These are phyloP conservation scores for Odontothrips loti DNA, from an alignment of 2,888 invertebrate genomes.

Conservation along the genomic window DNA sequence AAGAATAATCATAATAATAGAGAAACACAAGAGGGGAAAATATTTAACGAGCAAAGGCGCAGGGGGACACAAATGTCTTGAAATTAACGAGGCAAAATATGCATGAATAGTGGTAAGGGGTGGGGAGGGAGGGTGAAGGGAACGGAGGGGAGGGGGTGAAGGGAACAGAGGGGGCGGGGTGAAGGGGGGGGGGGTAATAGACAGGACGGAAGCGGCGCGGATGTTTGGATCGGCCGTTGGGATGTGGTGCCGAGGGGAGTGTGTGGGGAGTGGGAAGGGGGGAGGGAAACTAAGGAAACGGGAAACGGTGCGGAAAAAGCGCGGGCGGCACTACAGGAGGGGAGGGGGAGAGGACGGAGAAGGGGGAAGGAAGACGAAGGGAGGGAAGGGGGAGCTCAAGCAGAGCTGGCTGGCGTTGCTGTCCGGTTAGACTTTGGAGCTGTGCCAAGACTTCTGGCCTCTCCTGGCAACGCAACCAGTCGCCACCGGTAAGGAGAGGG, in stretches of 20 bases:
- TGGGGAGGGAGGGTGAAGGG: neutral
- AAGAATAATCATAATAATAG: too few species aligned
- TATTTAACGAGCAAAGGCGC: too few species aligned
- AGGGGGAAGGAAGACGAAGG: neutral
- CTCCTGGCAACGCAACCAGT: neutral
- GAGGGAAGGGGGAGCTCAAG: neutral
- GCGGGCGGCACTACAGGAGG: neutral
- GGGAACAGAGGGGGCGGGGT: neutral
- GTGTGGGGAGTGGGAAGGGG: neutral
- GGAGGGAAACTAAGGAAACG: conserved; percentile 19
- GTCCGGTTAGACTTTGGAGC: neutral
- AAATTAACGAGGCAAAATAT: too few species aligned
- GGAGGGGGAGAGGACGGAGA: neutral
- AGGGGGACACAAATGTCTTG: too few species aligned
- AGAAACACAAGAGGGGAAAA: too few species aligned
- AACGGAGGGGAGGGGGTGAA: neutral
- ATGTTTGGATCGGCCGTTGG: neutral
- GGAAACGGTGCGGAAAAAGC: conserved; percentile 18
- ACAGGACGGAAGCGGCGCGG: neutral
- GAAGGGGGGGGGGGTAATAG: neutral
- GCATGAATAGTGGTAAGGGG: neutral
- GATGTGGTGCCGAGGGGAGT: too few species aligned
- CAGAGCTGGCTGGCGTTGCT: neutral
- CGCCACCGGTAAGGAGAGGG: neutral
- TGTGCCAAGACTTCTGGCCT: neutral